Percentiles rank a stretch among this genome's conserved stretches.
Evolutionary conservation across 2,113 vertebrate species (phyloP).

Genomic region (Oceanodroma tethys): DNA sequence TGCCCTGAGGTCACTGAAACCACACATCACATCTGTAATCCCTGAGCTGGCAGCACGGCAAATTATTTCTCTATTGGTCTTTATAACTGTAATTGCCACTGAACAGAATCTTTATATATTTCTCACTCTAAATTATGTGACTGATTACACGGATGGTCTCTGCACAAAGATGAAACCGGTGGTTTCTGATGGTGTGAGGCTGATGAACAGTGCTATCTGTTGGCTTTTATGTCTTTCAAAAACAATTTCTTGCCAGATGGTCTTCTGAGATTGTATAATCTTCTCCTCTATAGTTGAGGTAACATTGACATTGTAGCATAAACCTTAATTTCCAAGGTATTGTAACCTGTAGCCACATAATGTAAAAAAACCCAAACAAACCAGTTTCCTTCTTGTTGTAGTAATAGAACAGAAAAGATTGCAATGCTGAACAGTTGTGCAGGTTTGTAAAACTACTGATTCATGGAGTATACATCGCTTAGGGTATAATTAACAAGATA

Average conservation of each 20-base stretch:
- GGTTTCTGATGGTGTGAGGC: background rate
- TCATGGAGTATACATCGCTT: background rate
- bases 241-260: conserved; percentile 5
- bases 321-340: conserved; percentile 12
- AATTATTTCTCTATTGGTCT: conserved; percentile 68
- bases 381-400: background rate
- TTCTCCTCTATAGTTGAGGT: background rate
- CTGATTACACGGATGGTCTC: background rate
- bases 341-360: background rate
- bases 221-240: conserved; percentile 26
- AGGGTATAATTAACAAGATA: background rate
- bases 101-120: conserved; percentile 31
- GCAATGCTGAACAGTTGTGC: background rate
- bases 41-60: conserved; percentile 1
- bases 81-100: conserved; percentile 59
- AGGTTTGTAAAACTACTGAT: background rate
- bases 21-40: conserved; percentile 33
- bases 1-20: conserved; percentile 26
- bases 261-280: conserved; percentile 15
- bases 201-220: background rate
- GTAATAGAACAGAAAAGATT: background rate
- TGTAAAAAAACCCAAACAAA: background rate
- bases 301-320: background rate
- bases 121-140: conserved; percentile 33
- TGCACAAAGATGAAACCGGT: background rate